phyloP scores from a whole-genome alignment of 64 coral and sea anemone species.

The Porites lutea region DNA sequence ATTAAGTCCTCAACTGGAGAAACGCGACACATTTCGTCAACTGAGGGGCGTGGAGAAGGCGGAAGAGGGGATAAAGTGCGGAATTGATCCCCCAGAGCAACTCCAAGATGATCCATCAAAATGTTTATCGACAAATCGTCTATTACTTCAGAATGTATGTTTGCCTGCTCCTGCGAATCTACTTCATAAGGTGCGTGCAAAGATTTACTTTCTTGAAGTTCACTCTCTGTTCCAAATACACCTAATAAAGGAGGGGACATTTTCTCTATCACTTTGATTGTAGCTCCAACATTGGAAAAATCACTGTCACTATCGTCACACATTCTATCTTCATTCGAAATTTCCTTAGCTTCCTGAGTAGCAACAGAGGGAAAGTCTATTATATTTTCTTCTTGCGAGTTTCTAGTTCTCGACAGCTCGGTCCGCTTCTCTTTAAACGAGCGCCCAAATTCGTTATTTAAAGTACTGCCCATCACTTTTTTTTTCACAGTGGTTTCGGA shows the following conservation, averaged over 20 bases:
- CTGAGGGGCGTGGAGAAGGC: constrained; percentile 39
- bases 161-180: neutral
- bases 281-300: neutral
- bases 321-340: neutral
- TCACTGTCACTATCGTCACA: neutral
- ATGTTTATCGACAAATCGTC: neutral
- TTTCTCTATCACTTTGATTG: neutral
- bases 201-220: neutral
- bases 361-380: no score
- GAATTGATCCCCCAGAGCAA: constrained; percentile 7
- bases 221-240: neutral
- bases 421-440: neutral
- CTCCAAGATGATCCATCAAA: neutral
- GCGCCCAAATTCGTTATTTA: neutral
- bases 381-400: no score
- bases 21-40: neutral
- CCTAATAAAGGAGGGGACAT: neutral
- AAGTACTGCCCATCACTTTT: neutral
- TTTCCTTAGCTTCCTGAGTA: neutral
- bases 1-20: neutral
- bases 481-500: no score
- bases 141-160: neutral
- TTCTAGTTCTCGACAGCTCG: neutral
- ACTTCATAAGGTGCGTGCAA: neutral
- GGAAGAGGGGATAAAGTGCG: constrained; percentile 37